These are phyloP conservation scores for Oligia fasciuncula DNA, from an alignment of 2,888 invertebrate genomes.

Conservation along the genomic window DNA sequence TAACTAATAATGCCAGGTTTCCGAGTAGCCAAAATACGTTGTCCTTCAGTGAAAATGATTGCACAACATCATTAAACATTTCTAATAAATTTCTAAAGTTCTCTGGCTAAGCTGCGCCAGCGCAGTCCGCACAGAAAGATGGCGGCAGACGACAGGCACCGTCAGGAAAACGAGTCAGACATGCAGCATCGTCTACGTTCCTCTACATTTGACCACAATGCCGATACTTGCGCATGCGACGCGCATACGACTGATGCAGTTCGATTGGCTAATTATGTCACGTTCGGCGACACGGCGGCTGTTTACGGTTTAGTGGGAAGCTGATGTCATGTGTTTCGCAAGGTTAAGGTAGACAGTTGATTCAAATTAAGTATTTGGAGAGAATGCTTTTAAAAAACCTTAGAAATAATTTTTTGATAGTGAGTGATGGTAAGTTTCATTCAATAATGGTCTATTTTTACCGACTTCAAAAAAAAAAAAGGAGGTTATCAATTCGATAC, in stretches of 20 bases:
- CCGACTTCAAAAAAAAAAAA: too few species aligned
- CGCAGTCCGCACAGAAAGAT: conserved; percentile 31
- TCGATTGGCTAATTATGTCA: conserved; percentile 64
- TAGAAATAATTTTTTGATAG: not conserved
- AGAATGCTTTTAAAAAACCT: not conserved
- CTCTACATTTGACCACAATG: conserved; percentile 58
- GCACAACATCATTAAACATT: not conserved
- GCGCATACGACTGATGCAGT: conserved; percentile 49
- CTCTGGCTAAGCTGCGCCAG: not conserved
- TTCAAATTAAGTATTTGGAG: not conserved
- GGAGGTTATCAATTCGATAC: too few species aligned
- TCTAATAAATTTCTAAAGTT: not conserved
- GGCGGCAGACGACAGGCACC: conserved; percentile 38
- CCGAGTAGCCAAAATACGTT: not conserved
- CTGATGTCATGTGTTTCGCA: conserved; percentile 38
- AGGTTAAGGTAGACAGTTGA: conserved; percentile 18
- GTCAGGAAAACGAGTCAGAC: conserved; percentile 65
- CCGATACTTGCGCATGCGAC: conserved; percentile 62
- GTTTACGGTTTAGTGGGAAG: conserved; percentile 44
- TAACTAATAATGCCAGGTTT: not conserved
- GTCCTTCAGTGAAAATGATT: not conserved
- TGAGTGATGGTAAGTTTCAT: not conserved
- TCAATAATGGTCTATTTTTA: not conserved
- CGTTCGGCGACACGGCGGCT: conserved; percentile 38
- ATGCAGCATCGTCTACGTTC: conserved; percentile 56